Evolutionary conservation across 2,797 vertebrate genomes (phyloP), one percentile per base, ranked within the genome.

Genomic region (Alauda arvensis): DNA sequence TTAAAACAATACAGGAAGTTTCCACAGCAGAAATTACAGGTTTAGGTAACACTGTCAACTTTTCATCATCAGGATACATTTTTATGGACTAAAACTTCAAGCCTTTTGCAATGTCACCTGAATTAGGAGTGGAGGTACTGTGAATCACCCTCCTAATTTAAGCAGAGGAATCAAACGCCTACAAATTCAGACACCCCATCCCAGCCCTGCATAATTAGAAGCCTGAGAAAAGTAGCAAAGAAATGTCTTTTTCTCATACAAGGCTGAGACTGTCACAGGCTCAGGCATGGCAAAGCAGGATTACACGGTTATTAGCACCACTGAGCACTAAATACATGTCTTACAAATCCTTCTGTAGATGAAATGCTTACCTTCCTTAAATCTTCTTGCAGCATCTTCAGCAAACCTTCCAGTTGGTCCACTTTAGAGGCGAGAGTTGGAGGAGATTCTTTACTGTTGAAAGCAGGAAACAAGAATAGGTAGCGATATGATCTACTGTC

Each of bases 341-440:
- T 59, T 61, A 74, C 18, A 66, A 63, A 72, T 59, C 63, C 45
- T 88, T 46, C 72, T 76, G 43, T 45, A 86, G 45, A 39, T 53
- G 3, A 70, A 26, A 79, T 14, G n/a, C 89, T 96, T 96, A 98
- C 99, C 98, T 98, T 99, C 95, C 98, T 98, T 87, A 99, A 93
- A 92, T 99, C 98, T 10, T 99, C 99, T 77, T 99, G 99, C 39
- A 99, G 97, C 77, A 97, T 96, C 95, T 98, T 99, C 91, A 99
- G 98, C 98, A 99, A 98, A 33, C 98, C 97, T 96, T 99, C 99
- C 94, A 99, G 95, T 83, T 99, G 98, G 96, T 97, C 98, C 92
- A 99, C 98, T 95, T 99, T 99, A 66, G 98, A 98, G 94, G 98
- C 96, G 24, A 99, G 97, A 91, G 97, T 97, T 74, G 98, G 98